These are phyloP conservation scores for Periplaneta americana DNA, from an alignment of 1,140 invertebrate genomes.

Conservation along the genomic window DNA sequence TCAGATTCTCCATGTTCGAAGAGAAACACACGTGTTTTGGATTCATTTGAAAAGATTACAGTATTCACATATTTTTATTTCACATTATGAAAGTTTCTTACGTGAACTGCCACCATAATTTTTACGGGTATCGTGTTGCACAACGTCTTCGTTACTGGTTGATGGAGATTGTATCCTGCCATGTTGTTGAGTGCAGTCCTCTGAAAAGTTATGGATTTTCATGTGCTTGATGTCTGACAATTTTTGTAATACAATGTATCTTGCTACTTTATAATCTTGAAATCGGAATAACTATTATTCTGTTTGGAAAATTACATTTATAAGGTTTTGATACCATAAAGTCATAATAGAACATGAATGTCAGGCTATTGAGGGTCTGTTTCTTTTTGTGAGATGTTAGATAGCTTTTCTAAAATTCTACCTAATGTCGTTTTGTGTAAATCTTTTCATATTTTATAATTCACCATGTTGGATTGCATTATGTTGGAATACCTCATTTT, in stretches of 20 bases:
- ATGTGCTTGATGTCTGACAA: not conserved
- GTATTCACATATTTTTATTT: no score
- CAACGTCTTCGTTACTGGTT: not conserved
- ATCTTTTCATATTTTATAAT: not conserved
- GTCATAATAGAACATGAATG: not conserved
- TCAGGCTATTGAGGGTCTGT: not conserved
- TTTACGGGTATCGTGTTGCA: not conserved
- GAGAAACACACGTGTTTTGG: no score
- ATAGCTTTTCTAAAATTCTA: not conserved
- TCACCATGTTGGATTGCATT: not conserved
- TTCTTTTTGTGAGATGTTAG: not conserved
- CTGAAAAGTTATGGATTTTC: not conserved
- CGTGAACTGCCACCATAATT: not conserved
- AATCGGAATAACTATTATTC: not conserved
- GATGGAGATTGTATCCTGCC: not conserved
- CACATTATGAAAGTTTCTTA: no score
- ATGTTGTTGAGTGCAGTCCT: not conserved
- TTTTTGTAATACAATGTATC: not conserved
- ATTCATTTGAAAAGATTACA: no score
- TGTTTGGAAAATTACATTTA: not conserved
- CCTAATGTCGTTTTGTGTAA: no score
- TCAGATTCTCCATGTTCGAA: no score
- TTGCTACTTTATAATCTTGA: not conserved
- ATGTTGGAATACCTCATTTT: not conserved
- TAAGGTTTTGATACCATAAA: not conserved